Evolutionary conservation across 2,113 vertebrate genomes (phyloP).

Genomic region (Theristicus caerulescens): DNA sequence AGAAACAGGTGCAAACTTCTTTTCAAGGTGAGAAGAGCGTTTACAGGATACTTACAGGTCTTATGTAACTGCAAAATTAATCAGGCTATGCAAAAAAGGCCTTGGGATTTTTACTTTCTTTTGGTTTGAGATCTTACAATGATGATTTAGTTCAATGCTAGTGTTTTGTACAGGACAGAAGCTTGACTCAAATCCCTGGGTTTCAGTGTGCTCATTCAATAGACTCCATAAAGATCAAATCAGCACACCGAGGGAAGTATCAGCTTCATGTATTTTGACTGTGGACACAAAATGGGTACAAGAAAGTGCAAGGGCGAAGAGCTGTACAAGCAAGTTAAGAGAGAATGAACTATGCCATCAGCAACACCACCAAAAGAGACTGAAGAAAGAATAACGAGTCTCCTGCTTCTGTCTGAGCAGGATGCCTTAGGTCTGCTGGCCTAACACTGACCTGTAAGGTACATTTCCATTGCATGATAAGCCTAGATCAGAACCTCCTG

Average conservation of each 20-base stretch:
- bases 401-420: background rate
- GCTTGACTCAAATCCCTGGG: background rate
- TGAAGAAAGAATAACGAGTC: background rate
- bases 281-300: background rate
- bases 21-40: conserved; percentile 15
- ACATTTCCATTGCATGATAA: background rate
- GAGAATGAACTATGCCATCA: background rate
- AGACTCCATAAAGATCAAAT: background rate
- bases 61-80: background rate
- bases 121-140: background rate
- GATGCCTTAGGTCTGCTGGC: background rate
- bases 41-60: background rate
- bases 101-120: background rate
- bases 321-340: background rate
- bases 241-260: background rate
- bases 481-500: background rate
- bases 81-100: background rate
- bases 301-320: background rate
- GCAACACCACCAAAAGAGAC: background rate
- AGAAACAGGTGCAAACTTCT: conserved; percentile 8
- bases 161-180: background rate
- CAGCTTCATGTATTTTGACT: background rate
- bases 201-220: background rate
- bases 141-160: background rate
- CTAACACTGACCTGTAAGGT: background rate